Base-by-base conservation (phyloP, 2,113 vertebrate species). In the Oryzias woworae region DNA sequence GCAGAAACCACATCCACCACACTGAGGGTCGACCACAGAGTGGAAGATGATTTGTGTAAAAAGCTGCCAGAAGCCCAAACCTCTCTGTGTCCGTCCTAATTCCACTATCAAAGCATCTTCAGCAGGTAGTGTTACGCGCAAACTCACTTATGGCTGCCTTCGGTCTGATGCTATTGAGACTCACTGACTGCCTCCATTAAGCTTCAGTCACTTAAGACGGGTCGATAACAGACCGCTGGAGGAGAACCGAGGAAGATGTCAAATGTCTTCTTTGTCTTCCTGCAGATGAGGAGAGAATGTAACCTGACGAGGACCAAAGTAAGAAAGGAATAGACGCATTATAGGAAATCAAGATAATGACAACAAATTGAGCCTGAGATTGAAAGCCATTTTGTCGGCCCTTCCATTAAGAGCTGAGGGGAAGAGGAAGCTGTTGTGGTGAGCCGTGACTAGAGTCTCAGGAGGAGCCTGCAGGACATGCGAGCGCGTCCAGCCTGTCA, bases 131-230 rank as follows among this genome's bases (percentile, higher is more conserved):
- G 6, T 86, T 86, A 77, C 84, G 52, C 17, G 3, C 36, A 85
- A 63, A 88, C 47, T 45, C 48, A 76, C 83, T 88, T 52, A 64
- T 0, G 56, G 71, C 55, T 55, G 58, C 68, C 59, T 69, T 78
- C 53, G 57, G 6, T 55, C 57, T 75, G 45, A 77, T 51, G 66
- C 50, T 45, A 41, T 62, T 53, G 10, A 47, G 45, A 63, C 52
- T 64, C 47, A 51, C 62, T 56, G 31, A 60, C 63, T 12, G 52
- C 55, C 59, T 70, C 74, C 82, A 83, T 86, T 69, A 76, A 51
- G 69, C 57, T 28, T 17, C 56, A 73, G 70, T 75, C 62, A 71
- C 65, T 84, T 75, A 75, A 41, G 62, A 57, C 8, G 2, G 53
- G 36, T 50, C 4, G 16, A 49, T 78, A 69, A 72, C 67, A 69